Percentiles rank a stretch among this genome's conserved stretches.
Evolutionary conservation across 2,888 invertebrate species (phyloP).

Genomic region (Neoascia interrupta): DNA sequence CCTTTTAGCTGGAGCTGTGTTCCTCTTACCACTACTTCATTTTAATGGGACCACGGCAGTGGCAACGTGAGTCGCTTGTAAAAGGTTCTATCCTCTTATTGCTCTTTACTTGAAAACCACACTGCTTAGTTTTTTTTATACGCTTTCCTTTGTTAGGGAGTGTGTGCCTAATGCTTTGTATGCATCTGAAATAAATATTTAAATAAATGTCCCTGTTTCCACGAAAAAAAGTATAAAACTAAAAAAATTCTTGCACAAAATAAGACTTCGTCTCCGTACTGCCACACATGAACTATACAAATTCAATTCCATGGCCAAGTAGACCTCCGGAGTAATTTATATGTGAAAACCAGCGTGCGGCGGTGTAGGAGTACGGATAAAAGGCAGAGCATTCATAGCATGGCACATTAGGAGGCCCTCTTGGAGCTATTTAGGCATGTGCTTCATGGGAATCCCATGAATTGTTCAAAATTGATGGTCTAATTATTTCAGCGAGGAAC

Average conservation of each 20-base stretch:
- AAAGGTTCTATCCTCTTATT: slow-evolving; percentile 8
- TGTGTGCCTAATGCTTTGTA: slow-evolving; percentile 11
- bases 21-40: slow-evolving; percentile 14
- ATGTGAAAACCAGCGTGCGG: slow-evolving; percentile 14
- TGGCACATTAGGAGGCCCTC: neutral
- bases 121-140: slow-evolving; percentile 31
- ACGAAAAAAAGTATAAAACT: neutral
- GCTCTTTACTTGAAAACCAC: slow-evolving; percentile 50
- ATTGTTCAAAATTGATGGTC: slow-evolving; percentile 79
- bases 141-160: slow-evolving; percentile 34
- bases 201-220: slow-evolving; percentile 47
- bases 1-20: slow-evolving; percentile 47
- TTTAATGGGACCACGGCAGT: slow-evolving; percentile 45
- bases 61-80: slow-evolving; percentile 41
- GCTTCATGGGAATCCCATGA: slow-evolving; percentile 73
- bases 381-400: slow-evolving; percentile 17
- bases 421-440: slow-evolving; percentile 41
- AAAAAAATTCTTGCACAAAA: slow-evolving; percentile 8
- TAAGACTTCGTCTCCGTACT: neutral
- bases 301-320: slow-evolving; percentile 54
- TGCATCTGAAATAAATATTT: slow-evolving; percentile 44
- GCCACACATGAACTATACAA: slow-evolving; percentile 27
- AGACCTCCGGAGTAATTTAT: slow-evolving; percentile 44
- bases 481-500: slow-evolving; percentile 73
- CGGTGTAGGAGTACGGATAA: slow-evolving; percentile 7